Evolutionary conservation across 1,140 invertebrate genomes (phyloP).

Genomic region (Phymorhynchus buccinoides): DNA sequence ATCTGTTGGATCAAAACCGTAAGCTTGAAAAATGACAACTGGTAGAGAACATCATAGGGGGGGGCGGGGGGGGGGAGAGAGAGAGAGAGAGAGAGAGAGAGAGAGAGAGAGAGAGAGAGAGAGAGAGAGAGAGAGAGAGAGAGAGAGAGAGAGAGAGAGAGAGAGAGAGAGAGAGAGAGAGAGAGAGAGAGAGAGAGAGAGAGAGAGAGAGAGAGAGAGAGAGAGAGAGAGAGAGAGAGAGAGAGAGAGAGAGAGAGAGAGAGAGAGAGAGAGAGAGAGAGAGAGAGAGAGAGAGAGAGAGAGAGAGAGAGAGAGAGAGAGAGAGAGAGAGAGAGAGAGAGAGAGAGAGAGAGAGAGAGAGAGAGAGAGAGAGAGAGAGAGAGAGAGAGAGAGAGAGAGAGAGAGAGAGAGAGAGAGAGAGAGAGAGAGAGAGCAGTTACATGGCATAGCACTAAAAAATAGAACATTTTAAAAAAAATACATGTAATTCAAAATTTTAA

Average conservation of each 20-base stretch:
- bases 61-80: not conserved
- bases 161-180: too few relatives aligned
- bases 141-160: not conserved
- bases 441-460: too few relatives aligned
- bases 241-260: slow-evolving; percentile 21
- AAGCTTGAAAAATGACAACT: too few relatives aligned
- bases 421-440: slow-evolving; percentile 2
- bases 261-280: slow-evolving; percentile 23
- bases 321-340: not conserved
- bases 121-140: not conserved
- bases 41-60: too few relatives aligned
- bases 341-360: slow-evolving; percentile 36
- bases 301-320: slow-evolving; percentile 37
- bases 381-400: slow-evolving; percentile 40
- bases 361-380: slow-evolving; percentile 35
- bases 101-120: not conserved
- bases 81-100: not conserved
- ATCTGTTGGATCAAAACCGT: too few relatives aligned
- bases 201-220: too few relatives aligned
- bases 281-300: slow-evolving; percentile 27
- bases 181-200: too few relatives aligned
- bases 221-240: too few relatives aligned
- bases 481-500: too few relatives aligned
- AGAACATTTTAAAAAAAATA: too few relatives aligned
- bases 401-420: slow-evolving; percentile 36